These are phyloP conservation scores for Hoplias malabaricus DNA, from an alignment of 2,113 vertebrate species.

Conservation along the genomic window DNA sequence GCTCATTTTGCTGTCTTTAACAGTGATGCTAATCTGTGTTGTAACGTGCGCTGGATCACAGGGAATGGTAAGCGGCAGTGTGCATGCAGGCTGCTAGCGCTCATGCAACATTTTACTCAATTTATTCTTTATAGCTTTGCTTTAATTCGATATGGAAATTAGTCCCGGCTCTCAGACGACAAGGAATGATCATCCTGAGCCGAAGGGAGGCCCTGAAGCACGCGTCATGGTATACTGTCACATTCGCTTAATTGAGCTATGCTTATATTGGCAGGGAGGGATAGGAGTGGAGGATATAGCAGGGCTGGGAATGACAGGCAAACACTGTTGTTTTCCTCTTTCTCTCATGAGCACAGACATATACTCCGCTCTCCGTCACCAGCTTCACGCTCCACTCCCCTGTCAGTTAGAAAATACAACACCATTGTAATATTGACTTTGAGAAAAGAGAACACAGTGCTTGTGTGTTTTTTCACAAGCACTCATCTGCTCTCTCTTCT, in stretches of 20 bases:
- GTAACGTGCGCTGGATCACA: background rate
- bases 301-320: background rate
- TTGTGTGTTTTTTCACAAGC: background rate
- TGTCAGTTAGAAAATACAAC: conserved; percentile 26
- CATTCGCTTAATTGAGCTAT: background rate
- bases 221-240: background rate
- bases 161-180: background rate
- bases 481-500: background rate
- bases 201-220: background rate
- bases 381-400: conserved; percentile 1
- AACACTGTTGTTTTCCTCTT: background rate
- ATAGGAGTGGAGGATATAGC: background rate
- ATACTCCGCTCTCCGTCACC: conserved; percentile 1
- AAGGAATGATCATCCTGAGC: background rate
- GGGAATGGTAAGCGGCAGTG: background rate
- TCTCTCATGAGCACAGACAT: background rate
- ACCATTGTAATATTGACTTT: conserved; percentile 24
- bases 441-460: conserved; percentile 11
- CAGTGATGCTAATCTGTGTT: background rate
- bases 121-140: background rate
- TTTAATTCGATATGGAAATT: conserved; percentile 17
- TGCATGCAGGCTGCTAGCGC: background rate
- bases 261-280: background rate
- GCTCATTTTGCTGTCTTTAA: background rate
- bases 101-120: background rate